Evolutionary conservation across 2,797 vertebrate species (phyloP).

Genomic region (Tokudaia muenninki): DNA sequence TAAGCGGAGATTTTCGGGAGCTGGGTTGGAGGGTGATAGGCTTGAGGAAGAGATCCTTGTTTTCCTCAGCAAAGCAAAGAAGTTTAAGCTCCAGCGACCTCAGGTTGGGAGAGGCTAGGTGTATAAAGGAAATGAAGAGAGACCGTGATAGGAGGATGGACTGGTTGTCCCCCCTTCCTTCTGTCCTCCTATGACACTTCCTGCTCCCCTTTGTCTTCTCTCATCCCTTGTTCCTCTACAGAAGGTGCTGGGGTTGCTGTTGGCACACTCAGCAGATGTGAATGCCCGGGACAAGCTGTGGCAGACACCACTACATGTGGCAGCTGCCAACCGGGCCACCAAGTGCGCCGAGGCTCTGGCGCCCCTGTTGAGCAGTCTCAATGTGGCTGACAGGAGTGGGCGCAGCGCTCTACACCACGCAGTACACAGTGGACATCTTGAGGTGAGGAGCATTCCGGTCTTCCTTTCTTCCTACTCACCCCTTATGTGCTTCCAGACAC

Average conservation of each 20-base stretch:
- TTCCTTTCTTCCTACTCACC: neutral
- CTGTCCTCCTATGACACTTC: conserved; percentile 4
- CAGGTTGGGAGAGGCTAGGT: neutral
- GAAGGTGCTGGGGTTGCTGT: conserved; percentile 95
- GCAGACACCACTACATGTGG: conserved; percentile 97
- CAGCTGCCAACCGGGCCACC: conserved; percentile 95
- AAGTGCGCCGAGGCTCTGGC: conserved; percentile 95
- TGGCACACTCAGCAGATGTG: conserved; percentile 95
- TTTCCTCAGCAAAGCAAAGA: conserved; percentile 49
- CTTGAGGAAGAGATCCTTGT: conserved; percentile 40
- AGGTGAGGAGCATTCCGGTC: conserved; percentile 88
- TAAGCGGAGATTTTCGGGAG: neutral
- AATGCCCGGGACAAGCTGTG: conserved; percentile 97
- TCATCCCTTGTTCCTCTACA: conserved; percentile 77
- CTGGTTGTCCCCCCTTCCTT: neutral
- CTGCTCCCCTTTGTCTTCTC: neutral
- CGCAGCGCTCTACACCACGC: conserved; percentile 98
- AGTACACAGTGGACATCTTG: conserved; percentile 95
- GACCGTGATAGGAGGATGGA: neutral
- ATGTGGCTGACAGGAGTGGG: conserved; percentile 95
- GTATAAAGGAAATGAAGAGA: neutral
- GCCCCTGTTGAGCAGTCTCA: conserved; percentile 94
- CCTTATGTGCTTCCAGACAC: rapidly evolving
- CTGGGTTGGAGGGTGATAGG: neutral
- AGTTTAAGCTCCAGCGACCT: conserved; percentile 9